phyloP scores from a whole-genome alignment of 2,888 invertebrate genomes.

The Andrena trimmerana region DNA sequence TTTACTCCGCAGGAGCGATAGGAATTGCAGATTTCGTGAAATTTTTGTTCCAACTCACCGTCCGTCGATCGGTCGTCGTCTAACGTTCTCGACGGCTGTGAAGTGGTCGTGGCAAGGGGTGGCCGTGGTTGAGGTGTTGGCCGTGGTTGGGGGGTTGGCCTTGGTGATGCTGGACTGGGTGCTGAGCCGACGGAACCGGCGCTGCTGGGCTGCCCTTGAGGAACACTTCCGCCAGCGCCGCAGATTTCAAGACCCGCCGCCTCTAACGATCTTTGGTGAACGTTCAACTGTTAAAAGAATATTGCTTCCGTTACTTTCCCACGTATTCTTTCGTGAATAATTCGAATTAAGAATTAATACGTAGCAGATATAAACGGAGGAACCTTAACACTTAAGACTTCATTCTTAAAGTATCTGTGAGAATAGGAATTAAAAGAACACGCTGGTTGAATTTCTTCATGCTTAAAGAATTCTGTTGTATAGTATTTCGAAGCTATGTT shows the following conservation, averaged over 20 bases:
- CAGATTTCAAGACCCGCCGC: conserved; percentile 83
- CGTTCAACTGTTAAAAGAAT: conserved; percentile 80
- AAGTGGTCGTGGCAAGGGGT: conserved; percentile 79
- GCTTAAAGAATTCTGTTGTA: neutral
- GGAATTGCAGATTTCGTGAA: neutral
- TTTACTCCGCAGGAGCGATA: neutral
- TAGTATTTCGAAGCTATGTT: neutral
- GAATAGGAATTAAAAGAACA: neutral
- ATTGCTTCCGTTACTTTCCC: neutral
- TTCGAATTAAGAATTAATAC: neutral
- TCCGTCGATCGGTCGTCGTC: conserved; percentile 84
- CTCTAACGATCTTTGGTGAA: conserved; percentile 83
- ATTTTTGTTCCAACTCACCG: conserved; percentile 73
- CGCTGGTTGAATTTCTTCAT: neutral
- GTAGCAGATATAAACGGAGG: neutral
- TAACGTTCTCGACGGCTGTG: conserved; percentile 82
- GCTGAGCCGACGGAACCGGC: conserved; percentile 84
- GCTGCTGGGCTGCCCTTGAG: conserved; percentile 84
- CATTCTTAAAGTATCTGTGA: neutral
- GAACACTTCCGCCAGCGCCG: conserved; percentile 80
- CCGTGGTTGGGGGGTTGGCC: conserved; percentile 82
- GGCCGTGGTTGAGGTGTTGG: conserved; percentile 81
- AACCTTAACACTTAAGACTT: neutral
- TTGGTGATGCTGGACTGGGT: conserved; percentile 84
- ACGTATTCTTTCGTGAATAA: neutral